Base-by-base conservation (phyloP, 2,113 vertebrate genomes). In the Prionailurus viverrinus region DNA sequence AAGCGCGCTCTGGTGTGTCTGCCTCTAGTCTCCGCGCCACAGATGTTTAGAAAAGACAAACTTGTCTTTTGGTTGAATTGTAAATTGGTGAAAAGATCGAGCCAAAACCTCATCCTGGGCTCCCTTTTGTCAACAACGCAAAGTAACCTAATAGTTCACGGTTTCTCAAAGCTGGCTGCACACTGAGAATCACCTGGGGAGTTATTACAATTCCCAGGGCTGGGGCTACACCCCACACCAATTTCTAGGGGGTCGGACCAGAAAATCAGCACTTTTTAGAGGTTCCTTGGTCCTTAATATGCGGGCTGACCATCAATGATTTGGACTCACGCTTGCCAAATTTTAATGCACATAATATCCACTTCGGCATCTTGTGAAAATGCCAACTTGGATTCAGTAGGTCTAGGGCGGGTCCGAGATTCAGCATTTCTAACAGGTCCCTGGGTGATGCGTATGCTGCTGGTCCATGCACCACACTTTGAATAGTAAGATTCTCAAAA, bases 401-500 rank as follows among this genome's bases (percentile, higher is more conserved):
- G 55, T 89, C 48, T 81, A 41, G 82, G 63, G 1, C 18, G 71
- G 86, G 39, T 84, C 48, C 71, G 55, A 95, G 58, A 96, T 33
- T 13, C 58, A 78, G 80, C 27, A 69, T 74, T 95, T 94, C 92
- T 39, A 85, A 96, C 23, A 85, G 65, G 55, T 93, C 86, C 45
- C 33, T n/a, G 53, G 65, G 53, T 63, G 45, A 66, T n/a, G 41
- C 39, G 36, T 66, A 61, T 66, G 68, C 73, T 74, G 55, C 21
- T 63, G n/a, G n/a, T 45, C 36, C 31, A 13, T 25, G 61, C 53
- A 41, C 61, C 55, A 69, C 18, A 89, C 63, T 82, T 69, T 68
- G 73, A 93, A 79, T 55, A 80, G 23, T 41, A 89, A 65, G n/a
- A 58, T 83, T 94, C 94, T 87, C 51, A 71, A 88, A 94, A 96